Conservation (phyloP, 2,888 invertebrate genomes). For the Synanthedon formicaeformis region DNA sequence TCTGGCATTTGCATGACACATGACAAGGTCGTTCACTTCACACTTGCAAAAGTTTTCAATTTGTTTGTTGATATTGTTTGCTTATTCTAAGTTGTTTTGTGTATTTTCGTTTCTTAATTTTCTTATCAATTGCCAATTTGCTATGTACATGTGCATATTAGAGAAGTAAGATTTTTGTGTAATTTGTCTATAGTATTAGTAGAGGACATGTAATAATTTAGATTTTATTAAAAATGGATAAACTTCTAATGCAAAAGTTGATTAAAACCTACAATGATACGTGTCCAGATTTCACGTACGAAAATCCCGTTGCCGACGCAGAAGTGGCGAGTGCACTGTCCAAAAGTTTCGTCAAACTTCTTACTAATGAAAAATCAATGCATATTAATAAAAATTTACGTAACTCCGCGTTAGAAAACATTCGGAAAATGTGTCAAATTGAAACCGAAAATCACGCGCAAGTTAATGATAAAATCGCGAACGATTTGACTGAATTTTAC, state of each 20-base stretch:
- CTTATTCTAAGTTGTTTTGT: too few relatives aligned
- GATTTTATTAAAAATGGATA: constrained; percentile 33
- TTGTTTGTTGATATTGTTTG: too few relatives aligned
- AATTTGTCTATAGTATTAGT: too few relatives aligned
- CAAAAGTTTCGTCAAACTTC: constrained; percentile 46
- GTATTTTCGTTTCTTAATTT: too few relatives aligned
- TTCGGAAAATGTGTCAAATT: constrained; percentile 39
- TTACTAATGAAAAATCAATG: constrained; percentile 28
- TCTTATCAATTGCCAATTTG: too few relatives aligned
- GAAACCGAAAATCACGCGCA: constrained; percentile 36
- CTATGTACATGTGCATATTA: too few relatives aligned
- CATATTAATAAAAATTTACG: constrained; percentile 35
- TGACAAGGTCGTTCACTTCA: too few relatives aligned
- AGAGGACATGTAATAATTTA: background rate
- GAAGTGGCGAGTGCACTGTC: constrained; percentile 40
- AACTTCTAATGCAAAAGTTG: constrained; percentile 39
- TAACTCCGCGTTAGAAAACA: constrained; percentile 34
- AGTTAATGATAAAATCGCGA: constrained; percentile 31
- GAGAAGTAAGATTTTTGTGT: too few relatives aligned
- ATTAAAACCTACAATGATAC: constrained; percentile 30
- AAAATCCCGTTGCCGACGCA: constrained; percentile 45
- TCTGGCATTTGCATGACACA: too few relatives aligned
- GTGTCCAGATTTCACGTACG: constrained; percentile 36
- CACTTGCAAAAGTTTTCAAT: too few relatives aligned
- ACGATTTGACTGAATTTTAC: constrained; percentile 29